These are phyloP conservation scores for Tridacna gigas DNA, from an alignment of 2,888 invertebrate species.

Conservation along the genomic window DNA sequence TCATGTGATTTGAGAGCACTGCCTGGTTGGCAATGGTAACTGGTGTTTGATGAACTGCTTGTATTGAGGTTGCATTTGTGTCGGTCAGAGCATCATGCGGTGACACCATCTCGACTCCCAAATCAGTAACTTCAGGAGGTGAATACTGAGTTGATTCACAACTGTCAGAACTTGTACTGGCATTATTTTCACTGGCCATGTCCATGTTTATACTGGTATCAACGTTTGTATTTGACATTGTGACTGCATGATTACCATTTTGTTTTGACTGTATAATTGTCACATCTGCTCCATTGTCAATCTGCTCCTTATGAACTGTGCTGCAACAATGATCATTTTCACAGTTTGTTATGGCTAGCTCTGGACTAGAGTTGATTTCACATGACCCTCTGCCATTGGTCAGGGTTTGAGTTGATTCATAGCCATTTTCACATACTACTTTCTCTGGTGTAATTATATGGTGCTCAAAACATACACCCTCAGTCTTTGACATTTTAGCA, in stretches of 20 bases:
- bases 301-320: constrained; percentile 1
- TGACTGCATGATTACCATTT: constrained; percentile 11
- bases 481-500: constrained; percentile 22
- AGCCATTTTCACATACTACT: constrained; percentile 27
- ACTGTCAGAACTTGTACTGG: constrained; percentile 9
- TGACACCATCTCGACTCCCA: neutral
- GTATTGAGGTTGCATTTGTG: neutral
- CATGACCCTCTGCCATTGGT: constrained; percentile 25
- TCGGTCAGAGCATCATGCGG: neutral
- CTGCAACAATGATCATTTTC: neutral
- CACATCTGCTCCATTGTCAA: constrained; percentile 9
- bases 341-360: neutral
- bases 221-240: constrained; percentile 14
- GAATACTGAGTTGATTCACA: constrained; percentile 10
- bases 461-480: constrained; percentile 13
- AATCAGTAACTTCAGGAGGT: neutral
- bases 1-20: constrained; percentile 39
- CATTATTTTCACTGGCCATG: constrained; percentile 22
- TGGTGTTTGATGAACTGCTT: constrained; percentile 9
- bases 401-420: constrained; percentile 9
- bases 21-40: constrained; percentile 19
- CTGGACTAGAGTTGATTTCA: constrained; percentile 13
- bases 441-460: constrained; percentile 19
- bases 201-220: neutral
- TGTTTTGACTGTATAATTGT: constrained; percentile 6